Evolutionary conservation across 2,888 invertebrate genomes (phyloP), one percentile per base, ranked within the genome.

Genomic region (Papilio gigon): DNA sequence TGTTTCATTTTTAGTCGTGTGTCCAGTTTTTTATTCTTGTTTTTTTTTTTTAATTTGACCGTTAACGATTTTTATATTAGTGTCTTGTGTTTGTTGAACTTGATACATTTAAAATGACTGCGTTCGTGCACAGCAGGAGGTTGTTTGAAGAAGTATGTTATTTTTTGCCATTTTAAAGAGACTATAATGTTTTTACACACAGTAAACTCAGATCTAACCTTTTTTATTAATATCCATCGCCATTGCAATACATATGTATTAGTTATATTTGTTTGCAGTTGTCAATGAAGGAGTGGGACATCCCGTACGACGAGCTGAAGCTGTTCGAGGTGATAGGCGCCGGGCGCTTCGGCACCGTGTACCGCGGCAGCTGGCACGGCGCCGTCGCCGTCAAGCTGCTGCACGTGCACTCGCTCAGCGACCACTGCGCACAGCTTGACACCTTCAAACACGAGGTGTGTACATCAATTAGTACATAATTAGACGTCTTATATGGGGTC

Each of bases 371-470:
- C 80, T 99, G 99, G 99, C 98, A 99, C 90, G 99, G 99, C 37
- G 98, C 98, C 84, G 98, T 99, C 30, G 99, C 99, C 25, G 97
- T 99, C 75, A 99, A 99, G 92, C 94, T 98, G 80, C 93, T 99
- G 74, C 97, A 98, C 87, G 98, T 98, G 94, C 96, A 97, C 84
- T 95, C 97, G 83, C 93, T 97, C 73, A 81, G 80, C 70, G 95
- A 96, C 80, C 97, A 97, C 86, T 96, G 96, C 78, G 96, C 96
- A 81, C 97, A 97, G 71, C 92, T 99, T 68, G 98, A 98, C 83
- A 97, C 97, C 67, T 99, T 99, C 92, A 98, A 98, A 86, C 94
- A 96, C 75, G 99, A 99, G 94, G 97, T 96, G 76, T 76, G 78
- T 62, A 1, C 22, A 22, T 25, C 47, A 44, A 67, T 99, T n/a